Base-by-base conservation (phyloP, 2,888 invertebrate species). In the Harmothoe impar region DNA sequence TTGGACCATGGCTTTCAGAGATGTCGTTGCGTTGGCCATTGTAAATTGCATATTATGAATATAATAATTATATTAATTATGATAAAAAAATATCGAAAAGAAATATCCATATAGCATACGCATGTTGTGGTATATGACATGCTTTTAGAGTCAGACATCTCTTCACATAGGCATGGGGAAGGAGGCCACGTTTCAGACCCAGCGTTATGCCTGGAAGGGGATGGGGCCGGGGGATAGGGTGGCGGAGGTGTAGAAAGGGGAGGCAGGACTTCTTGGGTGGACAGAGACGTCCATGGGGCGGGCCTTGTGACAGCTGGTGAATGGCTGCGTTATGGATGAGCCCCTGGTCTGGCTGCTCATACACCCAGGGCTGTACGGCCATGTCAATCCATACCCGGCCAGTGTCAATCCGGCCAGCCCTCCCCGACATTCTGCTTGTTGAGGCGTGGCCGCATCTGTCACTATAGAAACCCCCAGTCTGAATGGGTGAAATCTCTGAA, bases 381-480 rank as follows among this genome's bases (percentile, higher is more conserved):
- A 17, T 35, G 81, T 43, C 81, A 33, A 43, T 33, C 81, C 35
- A 20, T n/a, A 20, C 43, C 81, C 35, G 5, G 35, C 17, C 81
- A 33, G 35, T 35, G 81, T 81, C 35, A 81, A 62, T 62, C 62
- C 62, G 23, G 62, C 62, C 62, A 20, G 62, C 62, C 20, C 23
- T 62, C 62, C 23, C 29, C 25, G 81, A 15, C 81, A 81, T 33
- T 12, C 81, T 81, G 81, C 81, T 81, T 81, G 81, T 33, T 81
- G 81, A 81, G 43, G 81, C 81, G 81, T 43, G 81, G 35, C 17
- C 81, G 43, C 81, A 81, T 81, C 81, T 81, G 81, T 81, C 81
- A 81, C 81, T 35, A 81, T 81, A 81, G 81, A 81, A 81, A 81
- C 81, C 81, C 77, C 5, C 43, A 77, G 43, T 43, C 81, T 81